phyloP scores from a whole-genome alignment of 2,797 vertebrate species.

The Fistularia tabacaria region DNA sequence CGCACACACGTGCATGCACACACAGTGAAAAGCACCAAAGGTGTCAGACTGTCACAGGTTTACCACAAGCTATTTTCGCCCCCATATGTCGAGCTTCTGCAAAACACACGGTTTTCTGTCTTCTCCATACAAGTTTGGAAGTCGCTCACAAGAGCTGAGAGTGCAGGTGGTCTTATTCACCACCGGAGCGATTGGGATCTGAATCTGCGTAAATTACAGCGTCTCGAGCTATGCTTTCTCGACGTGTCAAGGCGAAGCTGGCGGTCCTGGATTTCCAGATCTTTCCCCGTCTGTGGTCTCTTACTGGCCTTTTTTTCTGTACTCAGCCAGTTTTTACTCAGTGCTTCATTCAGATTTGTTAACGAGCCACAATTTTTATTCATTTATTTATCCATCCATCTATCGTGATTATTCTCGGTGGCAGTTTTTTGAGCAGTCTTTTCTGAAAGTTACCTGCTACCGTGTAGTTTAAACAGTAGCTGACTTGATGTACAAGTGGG shows the following conservation, averaged over 20 bases:
- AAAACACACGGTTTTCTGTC: constrained; percentile 25
- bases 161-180: constrained; percentile 59
- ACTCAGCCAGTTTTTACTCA: too few species aligned
- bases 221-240: constrained; percentile 58
- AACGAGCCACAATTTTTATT: too few species aligned
- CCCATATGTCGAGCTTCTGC: constrained; percentile 33
- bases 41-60: constrained; percentile 35
- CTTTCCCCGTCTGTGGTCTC: constrained; percentile 6
- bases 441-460: too few species aligned
- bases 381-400: too few species aligned
- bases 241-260: constrained; percentile 55
- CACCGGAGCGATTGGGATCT: constrained; percentile 58
- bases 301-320: too few species aligned
- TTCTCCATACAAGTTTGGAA: constrained; percentile 24
- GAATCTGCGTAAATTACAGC: constrained; percentile 62
- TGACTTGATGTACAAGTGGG: too few species aligned
- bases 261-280: constrained; percentile 11
- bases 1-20: constrained; percentile 2
- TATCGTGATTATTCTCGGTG: too few species aligned
- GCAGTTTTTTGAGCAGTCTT: too few species aligned
- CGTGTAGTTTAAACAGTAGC: too few species aligned
- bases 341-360: too few species aligned
- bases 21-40: constrained; percentile 16
- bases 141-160: constrained; percentile 38
- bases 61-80: constrained; percentile 20